Evolutionary conservation across 2,797 vertebrate genomes (phyloP).

Genomic region (Notolepis coatsorum): DNA sequence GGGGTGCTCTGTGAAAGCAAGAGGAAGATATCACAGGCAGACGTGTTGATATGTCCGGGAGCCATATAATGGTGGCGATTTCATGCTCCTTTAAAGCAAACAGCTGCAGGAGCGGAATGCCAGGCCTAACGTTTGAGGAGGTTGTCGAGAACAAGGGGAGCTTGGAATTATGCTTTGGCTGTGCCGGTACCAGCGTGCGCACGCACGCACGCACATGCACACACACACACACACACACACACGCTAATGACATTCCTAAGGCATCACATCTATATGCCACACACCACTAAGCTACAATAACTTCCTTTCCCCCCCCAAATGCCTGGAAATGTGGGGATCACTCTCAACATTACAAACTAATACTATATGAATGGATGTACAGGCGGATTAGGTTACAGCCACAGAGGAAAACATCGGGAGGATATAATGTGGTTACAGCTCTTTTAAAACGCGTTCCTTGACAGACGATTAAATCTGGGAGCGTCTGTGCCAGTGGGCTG

Average conservation of each 20-base stretch:
- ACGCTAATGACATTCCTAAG: not conserved
- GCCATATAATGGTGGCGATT: constrained; percentile 7
- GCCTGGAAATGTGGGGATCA: not conserved
- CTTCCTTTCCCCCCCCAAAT: not conserved
- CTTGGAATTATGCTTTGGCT: constrained; percentile 1
- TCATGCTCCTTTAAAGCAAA: constrained; percentile 7
- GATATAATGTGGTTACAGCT: no score
- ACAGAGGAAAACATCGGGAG: no score
- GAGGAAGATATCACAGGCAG: constrained; percentile 10
- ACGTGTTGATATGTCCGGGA: constrained; percentile 1
- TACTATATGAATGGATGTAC: not conserved
- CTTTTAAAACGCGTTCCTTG: no score
- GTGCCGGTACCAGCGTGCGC: not conserved
- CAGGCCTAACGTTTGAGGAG: not conserved
- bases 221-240: not conserved
- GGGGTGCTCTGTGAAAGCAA: not conserved
- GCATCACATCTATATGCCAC: not conserved
- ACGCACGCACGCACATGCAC: not conserved
- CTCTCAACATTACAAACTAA: not conserved
- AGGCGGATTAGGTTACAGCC: no score
- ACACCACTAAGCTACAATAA: not conserved
- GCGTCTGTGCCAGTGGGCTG: no score
- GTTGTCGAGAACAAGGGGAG: constrained; percentile 5
- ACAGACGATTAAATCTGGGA: no score
- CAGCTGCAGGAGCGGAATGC: constrained; percentile 26